These are phyloP conservation scores for Glossosoma conforme DNA, from an alignment of 1,140 invertebrate species.

Conservation along the genomic window DNA sequence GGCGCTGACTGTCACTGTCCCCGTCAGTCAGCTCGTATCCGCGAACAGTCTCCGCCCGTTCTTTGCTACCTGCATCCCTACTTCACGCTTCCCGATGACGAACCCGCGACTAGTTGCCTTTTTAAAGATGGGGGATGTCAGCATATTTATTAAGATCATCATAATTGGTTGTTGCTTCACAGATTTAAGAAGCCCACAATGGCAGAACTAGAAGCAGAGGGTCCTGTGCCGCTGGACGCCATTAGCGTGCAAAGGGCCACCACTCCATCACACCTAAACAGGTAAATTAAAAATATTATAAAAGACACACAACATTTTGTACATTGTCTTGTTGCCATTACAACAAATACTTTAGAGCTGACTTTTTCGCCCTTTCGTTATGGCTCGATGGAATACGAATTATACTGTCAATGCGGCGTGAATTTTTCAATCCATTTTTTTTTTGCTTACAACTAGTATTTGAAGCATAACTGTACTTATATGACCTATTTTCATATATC, in stretches of 20 bases:
- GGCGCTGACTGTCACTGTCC: too few relatives aligned
- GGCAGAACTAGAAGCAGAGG: conserved; percentile 53
- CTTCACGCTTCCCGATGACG: too few relatives aligned
- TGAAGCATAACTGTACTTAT: too few relatives aligned
- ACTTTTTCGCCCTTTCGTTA: not conserved
- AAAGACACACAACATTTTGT: too few relatives aligned
- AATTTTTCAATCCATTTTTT: not conserved
- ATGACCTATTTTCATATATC: too few relatives aligned
- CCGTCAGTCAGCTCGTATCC: too few relatives aligned
- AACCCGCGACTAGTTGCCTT: too few relatives aligned
- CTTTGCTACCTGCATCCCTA: too few relatives aligned
- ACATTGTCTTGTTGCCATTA: not conserved
- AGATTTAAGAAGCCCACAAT: conserved; percentile 61
- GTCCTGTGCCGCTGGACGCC: conserved; percentile 51
- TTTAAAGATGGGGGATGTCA: too few relatives aligned
- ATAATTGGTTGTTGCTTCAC: not conserved
- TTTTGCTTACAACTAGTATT: not conserved
- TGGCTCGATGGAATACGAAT: not conserved
- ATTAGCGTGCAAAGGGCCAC: conserved; percentile 66
- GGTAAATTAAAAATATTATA: not conserved
- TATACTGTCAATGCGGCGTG: not conserved
- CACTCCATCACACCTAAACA: conserved; percentile 27
- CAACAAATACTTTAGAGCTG: not conserved
- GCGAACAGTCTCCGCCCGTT: too few relatives aligned
- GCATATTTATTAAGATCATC: too few relatives aligned